A percentile compares a stretch with the other conserved stretches of the same genome.
phyloP scores from a whole-genome alignment of 2,888 invertebrate species.

The Drosophila borborema region DNA sequence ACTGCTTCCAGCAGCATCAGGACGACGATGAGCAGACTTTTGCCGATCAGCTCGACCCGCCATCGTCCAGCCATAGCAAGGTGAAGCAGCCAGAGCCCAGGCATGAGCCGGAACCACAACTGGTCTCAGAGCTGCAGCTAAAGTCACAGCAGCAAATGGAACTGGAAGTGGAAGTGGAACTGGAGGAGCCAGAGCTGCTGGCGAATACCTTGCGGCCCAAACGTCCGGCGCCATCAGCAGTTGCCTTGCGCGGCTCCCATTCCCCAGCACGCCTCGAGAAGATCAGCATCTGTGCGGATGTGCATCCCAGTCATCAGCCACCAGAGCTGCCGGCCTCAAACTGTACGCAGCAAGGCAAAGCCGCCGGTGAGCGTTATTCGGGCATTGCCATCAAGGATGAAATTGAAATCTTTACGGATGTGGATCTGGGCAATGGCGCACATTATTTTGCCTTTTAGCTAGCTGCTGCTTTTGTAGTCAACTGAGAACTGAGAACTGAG shows the following conservation, averaged over 20 bases:
- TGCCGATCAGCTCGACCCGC: constrained; percentile 44
- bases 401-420: constrained; percentile 54
- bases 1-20: constrained; percentile 38
- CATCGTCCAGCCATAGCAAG: constrained; percentile 11
- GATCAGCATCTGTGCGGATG: constrained; percentile 49
- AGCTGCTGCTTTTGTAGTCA: not conserved
- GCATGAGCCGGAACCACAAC: not conserved
- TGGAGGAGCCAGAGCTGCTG: not conserved
- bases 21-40: constrained; percentile 51
- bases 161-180: not conserved
- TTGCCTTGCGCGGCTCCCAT: constrained; percentile 40
- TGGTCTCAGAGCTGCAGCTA: not conserved
- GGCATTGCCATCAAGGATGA: constrained; percentile 53
- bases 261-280: constrained; percentile 57
- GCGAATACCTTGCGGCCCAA: not conserved
- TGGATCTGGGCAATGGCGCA: constrained; percentile 40
- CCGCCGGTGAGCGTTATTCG: constrained; percentile 22
- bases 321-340: not conserved
- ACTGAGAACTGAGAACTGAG: not conserved
- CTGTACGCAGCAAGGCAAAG: not conserved
- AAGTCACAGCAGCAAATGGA: not conserved
- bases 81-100: constrained; percentile 9
- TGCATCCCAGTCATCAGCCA: constrained; percentile 30
- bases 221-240: not conserved
- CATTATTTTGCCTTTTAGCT: constrained; percentile 26